Percentiles rank a stretch among this genome's conserved stretches.
Conservation (phyloP, 2,797 vertebrate species). For the Hydrocynus forskahlii region DNA sequence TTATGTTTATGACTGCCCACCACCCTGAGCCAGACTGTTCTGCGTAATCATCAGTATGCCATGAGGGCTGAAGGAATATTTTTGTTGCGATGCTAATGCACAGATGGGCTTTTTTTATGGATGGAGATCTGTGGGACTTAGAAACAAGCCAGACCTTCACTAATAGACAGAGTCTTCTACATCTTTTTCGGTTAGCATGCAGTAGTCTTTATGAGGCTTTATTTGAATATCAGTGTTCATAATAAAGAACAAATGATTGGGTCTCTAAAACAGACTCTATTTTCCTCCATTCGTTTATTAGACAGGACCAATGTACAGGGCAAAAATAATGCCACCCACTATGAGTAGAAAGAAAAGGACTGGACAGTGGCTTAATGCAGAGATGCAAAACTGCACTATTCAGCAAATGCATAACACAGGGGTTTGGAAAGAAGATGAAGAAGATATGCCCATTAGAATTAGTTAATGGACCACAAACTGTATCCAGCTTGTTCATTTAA, state of each 20-base stretch:
- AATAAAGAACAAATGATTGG: background rate
- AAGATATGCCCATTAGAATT: too few species aligned
- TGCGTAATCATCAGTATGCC: conserved; percentile 55
- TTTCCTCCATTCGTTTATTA: background rate
- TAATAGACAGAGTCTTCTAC: background rate
- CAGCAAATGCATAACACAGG: conserved; percentile 30
- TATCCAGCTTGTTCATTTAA: background rate
- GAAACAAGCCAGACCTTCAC: conserved; percentile 16
- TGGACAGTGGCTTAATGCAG: conserved; percentile 11
- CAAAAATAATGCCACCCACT: background rate
- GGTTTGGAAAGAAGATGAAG: background rate
- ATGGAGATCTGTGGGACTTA: conserved; percentile 30
- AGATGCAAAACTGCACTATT: conserved; percentile 43
- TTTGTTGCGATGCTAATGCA: conserved; percentile 17
- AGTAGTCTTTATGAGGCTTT: background rate
- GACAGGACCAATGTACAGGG: background rate
- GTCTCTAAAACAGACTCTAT: background rate
- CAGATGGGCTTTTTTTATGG: conserved; percentile 7
- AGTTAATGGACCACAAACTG: background rate
- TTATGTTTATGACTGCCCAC: conserved; percentile 40
- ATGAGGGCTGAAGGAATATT: conserved; percentile 29
- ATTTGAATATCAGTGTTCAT: background rate
- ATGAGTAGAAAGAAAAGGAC: background rate
- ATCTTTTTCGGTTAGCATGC: background rate
- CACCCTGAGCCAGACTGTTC: conserved; percentile 40